These are phyloP conservation scores for Chloropsis hardwickii DNA, from an alignment of 2,113 vertebrate species.

Conservation along the genomic window DNA sequence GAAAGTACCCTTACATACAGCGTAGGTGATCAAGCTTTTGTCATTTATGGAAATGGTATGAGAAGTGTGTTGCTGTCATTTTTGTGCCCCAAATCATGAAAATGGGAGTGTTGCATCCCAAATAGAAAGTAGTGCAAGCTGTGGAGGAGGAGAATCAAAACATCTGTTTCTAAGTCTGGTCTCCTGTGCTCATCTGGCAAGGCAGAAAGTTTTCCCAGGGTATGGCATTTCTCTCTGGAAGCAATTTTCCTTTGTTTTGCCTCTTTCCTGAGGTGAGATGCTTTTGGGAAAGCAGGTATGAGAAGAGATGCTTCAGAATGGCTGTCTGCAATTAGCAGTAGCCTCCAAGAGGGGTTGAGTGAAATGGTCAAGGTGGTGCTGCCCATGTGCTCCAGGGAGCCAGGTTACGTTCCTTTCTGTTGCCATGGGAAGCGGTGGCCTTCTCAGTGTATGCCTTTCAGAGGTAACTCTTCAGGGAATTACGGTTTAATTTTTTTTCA, in stretches of 20 bases:
- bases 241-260: not conserved
- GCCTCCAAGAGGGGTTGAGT: not conserved
- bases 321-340: not conserved
- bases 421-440: not conserved
- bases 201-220: not conserved
- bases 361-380: not conserved
- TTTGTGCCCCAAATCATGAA: not conserved
- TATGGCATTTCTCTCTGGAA: not conserved
- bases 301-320: not conserved
- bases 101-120: not conserved
- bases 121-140: not conserved
- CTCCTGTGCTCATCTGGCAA: not conserved
- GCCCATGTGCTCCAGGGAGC: not conserved
- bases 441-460: not conserved
- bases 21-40: not conserved
- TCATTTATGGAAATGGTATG: conserved; percentile 1
- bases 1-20: not conserved
- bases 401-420: not conserved
- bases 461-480: not conserved
- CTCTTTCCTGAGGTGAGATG: not conserved
- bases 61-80: not conserved
- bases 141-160: not conserved
- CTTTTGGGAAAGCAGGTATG: not conserved
- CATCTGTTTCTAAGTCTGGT: not conserved
- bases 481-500: not conserved